Base-by-base conservation (phyloP, 2,113 vertebrate species). In the Chunga burmeisteri region DNA sequence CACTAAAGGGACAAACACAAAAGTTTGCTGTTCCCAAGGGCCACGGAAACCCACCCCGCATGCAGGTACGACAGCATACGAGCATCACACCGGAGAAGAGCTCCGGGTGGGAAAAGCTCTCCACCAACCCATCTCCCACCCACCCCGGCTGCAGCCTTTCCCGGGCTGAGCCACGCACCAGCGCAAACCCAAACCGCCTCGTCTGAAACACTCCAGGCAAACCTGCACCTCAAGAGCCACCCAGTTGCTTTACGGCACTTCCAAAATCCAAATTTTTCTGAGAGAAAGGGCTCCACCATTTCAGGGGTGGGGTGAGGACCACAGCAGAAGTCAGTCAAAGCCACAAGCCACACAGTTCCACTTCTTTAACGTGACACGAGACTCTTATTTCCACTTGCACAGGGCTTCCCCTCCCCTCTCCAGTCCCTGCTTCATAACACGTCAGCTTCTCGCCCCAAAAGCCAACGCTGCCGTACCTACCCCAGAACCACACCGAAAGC, bases 11-110 rank as follows among this genome's bases (percentile, higher is more conserved):
- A 36, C 44, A 67, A 29, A 67, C 23, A 38, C 38, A 56, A n/a
- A 52, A 40, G 47, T 10, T 21, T 4, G 7, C 30, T 0, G 2
- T 47, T 46, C 49, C 50, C 0, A 1, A 36, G 8, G 16, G 47
- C 42, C 0, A 0, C 6, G 34, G n/a, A 78, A 61, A 49, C 12
- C 32, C 88, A 27, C 8, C 68, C 29, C 18, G 5, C 29, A 26
- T 3, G 0, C 46, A 8, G 59, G 61, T 10, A 20, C 1, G 1
- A 16, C 9, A 11, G 29, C 0, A 1, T 1, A 5, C 0, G 3
- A 58, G 66, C 44, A 3, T 40, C 0, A 2, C 14, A 71, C 10
- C 29, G 13, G 44, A 29, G 30, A 16, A 6, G 26, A 25, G 40
- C 53, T 6, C 10, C 3, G 27, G n/a, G 32, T 16, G 16, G 12